Conservation (phyloP, 2,888 invertebrate genomes). For the Nemapogon koenigi region DNA sequence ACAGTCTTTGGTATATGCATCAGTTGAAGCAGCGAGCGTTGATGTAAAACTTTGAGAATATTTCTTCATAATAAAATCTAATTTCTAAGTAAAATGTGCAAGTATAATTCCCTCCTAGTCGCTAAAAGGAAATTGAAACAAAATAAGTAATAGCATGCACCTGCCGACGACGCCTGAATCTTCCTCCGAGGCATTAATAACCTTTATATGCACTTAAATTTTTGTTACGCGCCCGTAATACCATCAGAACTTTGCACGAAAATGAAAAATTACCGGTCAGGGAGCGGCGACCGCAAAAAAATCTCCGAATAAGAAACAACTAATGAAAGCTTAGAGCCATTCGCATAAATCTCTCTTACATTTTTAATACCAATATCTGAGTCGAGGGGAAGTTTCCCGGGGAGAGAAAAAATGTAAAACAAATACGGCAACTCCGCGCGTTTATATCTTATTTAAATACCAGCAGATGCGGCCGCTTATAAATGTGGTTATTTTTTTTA, state of each 20-base stretch:
- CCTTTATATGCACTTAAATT: conserved; percentile 63
- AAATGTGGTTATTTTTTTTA: conserved; percentile 55
- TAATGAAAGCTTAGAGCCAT: conserved; percentile 66
- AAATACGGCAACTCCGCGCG: conserved; percentile 48
- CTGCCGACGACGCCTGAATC: conserved; percentile 32
- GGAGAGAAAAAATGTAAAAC: conserved; percentile 41
- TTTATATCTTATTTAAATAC: conserved; percentile 64
- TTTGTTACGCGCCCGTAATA: conserved; percentile 41
- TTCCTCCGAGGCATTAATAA: conserved; percentile 45
- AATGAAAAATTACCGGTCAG: conserved; percentile 65
- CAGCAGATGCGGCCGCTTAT: conserved; percentile 58
- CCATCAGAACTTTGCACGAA: conserved; percentile 52
- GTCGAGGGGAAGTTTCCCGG: conserved; percentile 47
- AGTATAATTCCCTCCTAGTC: conserved; percentile 6
- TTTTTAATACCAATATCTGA: conserved; percentile 61
- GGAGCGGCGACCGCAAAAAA: conserved; percentile 57
- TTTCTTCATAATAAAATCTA: no score
- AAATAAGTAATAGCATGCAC: conserved; percentile 57
- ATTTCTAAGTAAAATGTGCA: conserved; percentile 2
- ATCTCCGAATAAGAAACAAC: conserved; percentile 59
- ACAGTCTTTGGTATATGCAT: no score
- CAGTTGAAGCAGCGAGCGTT: no score
- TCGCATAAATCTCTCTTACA: conserved; percentile 65
- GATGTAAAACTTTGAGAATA: no score
- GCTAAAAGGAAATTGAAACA: conserved; percentile 36